phyloP scores from a whole-genome alignment of 2,888 invertebrate species.

The Achlya flavicornis region DNA sequence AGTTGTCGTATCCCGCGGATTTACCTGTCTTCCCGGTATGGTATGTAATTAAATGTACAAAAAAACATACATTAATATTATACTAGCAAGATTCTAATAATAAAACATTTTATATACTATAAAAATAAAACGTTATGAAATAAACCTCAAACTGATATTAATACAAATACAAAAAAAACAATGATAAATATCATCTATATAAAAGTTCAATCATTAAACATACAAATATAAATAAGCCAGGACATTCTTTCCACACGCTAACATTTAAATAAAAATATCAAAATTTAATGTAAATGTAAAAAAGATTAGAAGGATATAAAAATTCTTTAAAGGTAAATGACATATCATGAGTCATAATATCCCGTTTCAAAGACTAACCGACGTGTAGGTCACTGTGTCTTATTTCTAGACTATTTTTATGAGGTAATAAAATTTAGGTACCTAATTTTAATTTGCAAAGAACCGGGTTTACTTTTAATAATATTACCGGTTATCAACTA shows the following conservation, averaged over 20 bases:
- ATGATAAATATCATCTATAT: background rate
- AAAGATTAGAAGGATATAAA: background rate
- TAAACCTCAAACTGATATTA: background rate
- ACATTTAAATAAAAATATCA: background rate
- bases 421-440: background rate
- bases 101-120: background rate
- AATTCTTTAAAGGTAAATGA: slow-evolving; percentile 36
- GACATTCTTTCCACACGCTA: background rate
- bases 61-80: too few species aligned
- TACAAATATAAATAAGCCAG: background rate
- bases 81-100: background rate
- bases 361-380: slow-evolving; percentile 25
- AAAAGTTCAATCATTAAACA: background rate
- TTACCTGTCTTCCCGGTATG: too few species aligned
- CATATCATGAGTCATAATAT: slow-evolving; percentile 36
- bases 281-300: background rate
- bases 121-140: background rate
- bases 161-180: too few species aligned
- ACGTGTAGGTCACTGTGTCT: slow-evolving; percentile 32
- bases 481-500: background rate
- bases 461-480: background rate
- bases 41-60: too few species aligned
- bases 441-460: background rate
- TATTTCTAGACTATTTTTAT: slow-evolving; percentile 8
- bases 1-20: too few species aligned